These are phyloP conservation scores for Stictonetta naevosa DNA, from an alignment of 2,113 vertebrate genomes.

Conservation along the genomic window DNA sequence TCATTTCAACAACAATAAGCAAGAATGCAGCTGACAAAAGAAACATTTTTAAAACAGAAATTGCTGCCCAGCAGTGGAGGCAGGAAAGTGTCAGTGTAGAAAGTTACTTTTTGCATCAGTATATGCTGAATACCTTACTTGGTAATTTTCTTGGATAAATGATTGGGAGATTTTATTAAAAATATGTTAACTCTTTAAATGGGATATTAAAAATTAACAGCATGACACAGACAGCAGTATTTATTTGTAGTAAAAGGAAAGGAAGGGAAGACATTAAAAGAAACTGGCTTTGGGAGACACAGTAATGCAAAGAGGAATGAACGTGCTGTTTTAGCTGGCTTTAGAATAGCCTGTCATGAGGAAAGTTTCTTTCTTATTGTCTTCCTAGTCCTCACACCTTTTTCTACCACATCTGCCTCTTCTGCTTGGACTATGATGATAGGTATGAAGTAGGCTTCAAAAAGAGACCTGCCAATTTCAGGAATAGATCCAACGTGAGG, in stretches of 20 bases:
- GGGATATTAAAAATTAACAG: neutral
- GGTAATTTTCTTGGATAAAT: neutral
- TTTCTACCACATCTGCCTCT: neutral
- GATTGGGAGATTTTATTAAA: constrained; percentile 3
- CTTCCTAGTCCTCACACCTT: neutral
- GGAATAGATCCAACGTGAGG: neutral
- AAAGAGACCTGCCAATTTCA: neutral
- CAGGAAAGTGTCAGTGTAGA: neutral
- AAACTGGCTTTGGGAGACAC: neutral
- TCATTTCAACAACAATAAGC: neutral
- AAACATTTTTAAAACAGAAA: constrained; percentile 21
- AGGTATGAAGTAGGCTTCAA: neutral
- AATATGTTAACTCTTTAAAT: neutral
- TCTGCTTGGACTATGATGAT: neutral
- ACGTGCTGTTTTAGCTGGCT: neutral
- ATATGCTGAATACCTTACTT: neutral
- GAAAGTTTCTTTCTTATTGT: neutral
- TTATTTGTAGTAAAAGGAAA: neutral
- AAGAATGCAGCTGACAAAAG: neutral
- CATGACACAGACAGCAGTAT: neutral
- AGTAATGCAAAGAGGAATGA: neutral
- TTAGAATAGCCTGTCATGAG: neutral
- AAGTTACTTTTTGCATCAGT: neutral
- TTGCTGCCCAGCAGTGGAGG: neutral
- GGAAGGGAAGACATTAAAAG: neutral